phyloP scores from a whole-genome alignment of 2,113 vertebrate genomes.

The Emydura subglobosa region DNA sequence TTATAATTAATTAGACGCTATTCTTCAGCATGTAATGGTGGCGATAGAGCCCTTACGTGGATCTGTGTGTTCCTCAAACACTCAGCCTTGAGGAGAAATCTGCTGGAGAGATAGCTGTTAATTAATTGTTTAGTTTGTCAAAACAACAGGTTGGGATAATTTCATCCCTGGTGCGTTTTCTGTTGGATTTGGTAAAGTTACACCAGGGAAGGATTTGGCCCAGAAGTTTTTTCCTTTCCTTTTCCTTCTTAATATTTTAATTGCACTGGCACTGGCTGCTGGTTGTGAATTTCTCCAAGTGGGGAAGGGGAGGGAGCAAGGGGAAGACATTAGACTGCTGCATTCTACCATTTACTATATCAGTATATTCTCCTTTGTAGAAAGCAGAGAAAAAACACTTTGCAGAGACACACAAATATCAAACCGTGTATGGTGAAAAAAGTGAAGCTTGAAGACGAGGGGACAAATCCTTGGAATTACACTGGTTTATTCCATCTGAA shows the following conservation, averaged over 20 bases:
- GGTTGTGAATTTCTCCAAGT: slow-evolving; percentile 50
- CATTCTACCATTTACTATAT: slow-evolving; percentile 1
- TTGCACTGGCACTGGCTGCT: slow-evolving; percentile 33
- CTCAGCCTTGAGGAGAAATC: slow-evolving; percentile 74
- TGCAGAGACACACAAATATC: neutral
- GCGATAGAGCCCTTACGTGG: slow-evolving; percentile 60
- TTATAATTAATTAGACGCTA: slow-evolving; percentile 82
- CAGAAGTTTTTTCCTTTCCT: slow-evolving; percentile 5
- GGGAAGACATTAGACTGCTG: neutral
- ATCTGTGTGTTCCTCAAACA: slow-evolving; percentile 67
- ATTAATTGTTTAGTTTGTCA: slow-evolving; percentile 81
- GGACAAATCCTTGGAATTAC: neutral
- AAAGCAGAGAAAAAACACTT: neutral
- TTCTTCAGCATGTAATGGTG: slow-evolving; percentile 76
- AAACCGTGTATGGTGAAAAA: neutral
- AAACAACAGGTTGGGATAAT: slow-evolving; percentile 64
- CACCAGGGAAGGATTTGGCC: neutral
- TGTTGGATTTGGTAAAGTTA: slow-evolving; percentile 43
- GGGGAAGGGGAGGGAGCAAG: neutral
- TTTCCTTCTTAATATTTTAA: slow-evolving; percentile 57
- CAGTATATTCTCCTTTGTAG: slow-evolving; percentile 4
- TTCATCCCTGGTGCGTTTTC: slow-evolving; percentile 24
- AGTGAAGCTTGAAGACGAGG: slow-evolving; percentile 26
- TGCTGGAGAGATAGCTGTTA: slow-evolving; percentile 78
- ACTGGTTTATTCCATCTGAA: neutral